A percentile compares a stretch with the other conserved stretches of the same genome.
Conservation (phyloP, 2,888 invertebrate genomes). For the Eudemis profundana region DNA sequence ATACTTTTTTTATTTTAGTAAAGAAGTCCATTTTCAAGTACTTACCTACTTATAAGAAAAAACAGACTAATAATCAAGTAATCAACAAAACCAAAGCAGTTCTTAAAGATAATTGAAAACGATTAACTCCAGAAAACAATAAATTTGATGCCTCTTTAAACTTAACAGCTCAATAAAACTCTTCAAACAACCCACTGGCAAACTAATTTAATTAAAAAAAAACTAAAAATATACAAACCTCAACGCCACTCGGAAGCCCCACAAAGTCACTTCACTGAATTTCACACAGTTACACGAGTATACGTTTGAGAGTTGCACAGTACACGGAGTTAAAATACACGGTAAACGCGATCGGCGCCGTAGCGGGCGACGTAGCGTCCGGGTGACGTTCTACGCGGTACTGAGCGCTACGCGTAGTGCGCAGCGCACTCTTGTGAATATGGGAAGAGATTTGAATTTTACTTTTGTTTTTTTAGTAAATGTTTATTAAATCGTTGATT, state of each 20-base stretch:
- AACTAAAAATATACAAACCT: constrained; percentile 35
- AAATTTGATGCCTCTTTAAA: constrained; percentile 1
- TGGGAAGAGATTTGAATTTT: constrained; percentile 1
- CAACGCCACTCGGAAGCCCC: constrained; percentile 34
- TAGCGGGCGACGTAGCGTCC: constrained; percentile 62
- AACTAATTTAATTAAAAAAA: constrained; percentile 36
- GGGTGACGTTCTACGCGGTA: constrained; percentile 64
- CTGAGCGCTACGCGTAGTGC: constrained; percentile 51
- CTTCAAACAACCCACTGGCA: constrained; percentile 2
- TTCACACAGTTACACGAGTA: constrained; percentile 27
- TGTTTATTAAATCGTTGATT: constrained; percentile 1
- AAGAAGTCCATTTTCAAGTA: no score
- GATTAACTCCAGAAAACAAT: neutral
- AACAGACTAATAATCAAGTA: no score
- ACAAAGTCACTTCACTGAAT: constrained; percentile 37
- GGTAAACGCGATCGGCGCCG: constrained; percentile 55
- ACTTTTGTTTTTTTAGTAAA: constrained; percentile 16
- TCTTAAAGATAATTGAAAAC: neutral
- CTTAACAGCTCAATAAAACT: constrained; percentile 12
- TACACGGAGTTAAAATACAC: constrained; percentile 43
- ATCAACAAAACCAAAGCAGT: no score
- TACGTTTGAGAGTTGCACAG: constrained; percentile 37
- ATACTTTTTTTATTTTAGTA: no score
- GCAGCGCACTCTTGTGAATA: constrained; percentile 24
- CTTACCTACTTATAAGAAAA: no score